Evolutionary conservation across 2,888 invertebrate genomes (phyloP).

Genomic region (Myopa tessellatipennis): DNA sequence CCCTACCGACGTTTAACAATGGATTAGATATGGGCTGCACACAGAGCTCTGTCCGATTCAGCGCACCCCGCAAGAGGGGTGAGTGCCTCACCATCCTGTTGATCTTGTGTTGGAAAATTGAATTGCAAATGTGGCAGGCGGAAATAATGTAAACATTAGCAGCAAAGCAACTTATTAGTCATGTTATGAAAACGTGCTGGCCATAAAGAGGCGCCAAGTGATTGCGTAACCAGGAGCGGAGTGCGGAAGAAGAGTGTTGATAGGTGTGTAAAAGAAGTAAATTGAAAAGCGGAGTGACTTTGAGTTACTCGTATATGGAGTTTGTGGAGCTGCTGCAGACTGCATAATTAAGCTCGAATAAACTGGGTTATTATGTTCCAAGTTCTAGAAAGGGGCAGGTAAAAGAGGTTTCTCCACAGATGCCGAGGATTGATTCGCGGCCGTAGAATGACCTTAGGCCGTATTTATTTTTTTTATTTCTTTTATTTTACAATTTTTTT

Average conservation of each 20-base stretch:
- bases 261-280: not conserved
- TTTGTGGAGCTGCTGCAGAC: too few species aligned
- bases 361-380: too few species aligned
- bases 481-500: too few species aligned
- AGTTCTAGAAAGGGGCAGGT: too few species aligned
- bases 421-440: too few species aligned
- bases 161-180: conserved; percentile 56
- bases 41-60: too few species aligned
- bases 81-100: conserved; percentile 26
- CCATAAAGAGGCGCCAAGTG: conserved; percentile 40
- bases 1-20: not conserved
- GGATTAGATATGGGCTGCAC: not conserved
- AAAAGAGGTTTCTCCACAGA: too few species aligned
- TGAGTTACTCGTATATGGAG: conserved; percentile 27
- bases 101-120: conserved; percentile 32
- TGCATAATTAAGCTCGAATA: too few species aligned
- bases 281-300: not conserved
- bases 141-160: conserved; percentile 58
- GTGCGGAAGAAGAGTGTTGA: not conserved
- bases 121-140: conserved; percentile 41
- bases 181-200: conserved; percentile 49
- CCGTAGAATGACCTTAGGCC: too few species aligned
- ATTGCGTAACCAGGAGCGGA: conserved; percentile 28
- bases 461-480: too few species aligned
- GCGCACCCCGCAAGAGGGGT: not conserved